Evolutionary conservation across 1,140 invertebrate species (phyloP), one percentile per base, ranked within the genome.

Genomic region (Cydia strobilella): DNA sequence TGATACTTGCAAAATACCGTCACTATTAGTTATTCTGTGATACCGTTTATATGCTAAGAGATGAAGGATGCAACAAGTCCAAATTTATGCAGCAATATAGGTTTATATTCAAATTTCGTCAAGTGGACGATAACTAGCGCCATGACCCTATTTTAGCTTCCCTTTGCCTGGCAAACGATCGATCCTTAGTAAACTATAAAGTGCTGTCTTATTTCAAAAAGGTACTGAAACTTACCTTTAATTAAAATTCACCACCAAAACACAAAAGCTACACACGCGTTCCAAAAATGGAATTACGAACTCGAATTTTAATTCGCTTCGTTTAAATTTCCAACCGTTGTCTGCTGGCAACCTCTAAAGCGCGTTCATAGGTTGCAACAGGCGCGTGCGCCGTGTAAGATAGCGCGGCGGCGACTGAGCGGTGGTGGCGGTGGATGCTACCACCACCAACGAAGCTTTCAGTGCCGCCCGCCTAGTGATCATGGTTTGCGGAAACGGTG

Each of bases 341-440:
- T 63, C 59, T n/a, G 65, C n/a, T 42, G 65, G 27, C 65, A 69
- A 18, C 65, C 65, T 69, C 54, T 59, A 59, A 69, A 35, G 25
- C 63, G 27, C 15, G 54, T 59, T 35, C 31, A 69, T 65, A 69
- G 65, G 65, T 15, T 39, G 65, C 65, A 63, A 25, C 27, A 69
- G 18, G 15, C 65, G 65, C 65, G 65, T 69, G 65, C 65, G 65
- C 65, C 65, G 27, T 13, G 27, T 2, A 7, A 9, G 27, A 7
- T 69, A n/a, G 27, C 27, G 13, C 65, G 31, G 27, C 65, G 65
- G 65, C 3, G 65, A 69, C 65, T 69, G 31, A 10, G 2, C n/a
- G 31, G 2, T 2, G 31, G 2, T 1, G 27, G 3, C 12, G 15
- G 31, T 59, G 54, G 54, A 20, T 5, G 51, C 3, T 65, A 51